Evolutionary conservation across 2,113 vertebrate species (phyloP).

Genomic region (Chloebia gouldiae): DNA sequence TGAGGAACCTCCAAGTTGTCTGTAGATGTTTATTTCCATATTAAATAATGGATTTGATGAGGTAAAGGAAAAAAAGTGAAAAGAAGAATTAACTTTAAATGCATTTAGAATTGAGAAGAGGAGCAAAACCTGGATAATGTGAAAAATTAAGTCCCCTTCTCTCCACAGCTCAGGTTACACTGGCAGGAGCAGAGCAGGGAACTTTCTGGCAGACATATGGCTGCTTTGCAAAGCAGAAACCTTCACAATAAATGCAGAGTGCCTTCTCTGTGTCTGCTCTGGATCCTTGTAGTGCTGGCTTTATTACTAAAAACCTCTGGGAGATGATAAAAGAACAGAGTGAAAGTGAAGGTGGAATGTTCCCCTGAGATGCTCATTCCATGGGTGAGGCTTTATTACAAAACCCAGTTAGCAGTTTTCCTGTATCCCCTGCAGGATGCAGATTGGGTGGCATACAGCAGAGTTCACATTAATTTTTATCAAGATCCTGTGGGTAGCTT

Average conservation of each 20-base stretch:
- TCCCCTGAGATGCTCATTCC: not conserved
- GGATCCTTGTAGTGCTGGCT: not conserved
- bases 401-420: not conserved
- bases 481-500: not conserved
- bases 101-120: not conserved
- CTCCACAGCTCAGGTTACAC: fast-evolving
- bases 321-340: not conserved
- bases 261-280: not conserved
- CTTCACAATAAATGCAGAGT: not conserved
- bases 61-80: not conserved
- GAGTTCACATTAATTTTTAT: not conserved
- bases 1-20: not conserved
- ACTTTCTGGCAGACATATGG: not conserved
- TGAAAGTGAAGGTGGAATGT: not conserved
- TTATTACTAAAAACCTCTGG: not conserved
- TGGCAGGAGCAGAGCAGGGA: not conserved
- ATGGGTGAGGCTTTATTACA: not conserved
- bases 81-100: not conserved
- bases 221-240: not conserved
- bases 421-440: fast-evolving
- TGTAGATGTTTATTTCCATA: not conserved
- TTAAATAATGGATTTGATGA: not conserved
- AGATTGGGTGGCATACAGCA: not conserved
- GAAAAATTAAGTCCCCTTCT: not conserved
- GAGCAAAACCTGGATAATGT: not conserved